A percentile compares a stretch with the other conserved stretches of the same genome.
These are phyloP conservation scores for Heliconius erato DNA, from an alignment of 2,888 invertebrate genomes.

Conservation along the genomic window DNA sequence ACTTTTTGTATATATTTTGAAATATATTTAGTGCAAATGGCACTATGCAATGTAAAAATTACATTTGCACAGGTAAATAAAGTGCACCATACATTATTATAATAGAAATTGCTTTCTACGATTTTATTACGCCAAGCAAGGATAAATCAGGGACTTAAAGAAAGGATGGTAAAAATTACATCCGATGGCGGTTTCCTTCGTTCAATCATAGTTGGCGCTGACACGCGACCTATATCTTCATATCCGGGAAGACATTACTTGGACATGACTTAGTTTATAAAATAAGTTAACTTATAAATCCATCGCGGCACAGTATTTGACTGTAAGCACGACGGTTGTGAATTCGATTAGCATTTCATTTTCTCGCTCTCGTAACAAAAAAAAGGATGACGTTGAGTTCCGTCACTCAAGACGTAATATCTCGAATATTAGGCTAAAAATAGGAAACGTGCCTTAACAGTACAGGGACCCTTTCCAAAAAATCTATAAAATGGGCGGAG, in stretches of 20 bases:
- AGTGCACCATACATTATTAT: neutral
- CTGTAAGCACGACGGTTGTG: neutral
- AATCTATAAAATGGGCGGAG: too few relatives aligned
- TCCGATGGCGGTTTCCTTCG: constrained; percentile 19
- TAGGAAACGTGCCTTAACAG: too few relatives aligned
- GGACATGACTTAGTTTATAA: neutral
- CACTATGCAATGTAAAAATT: too few relatives aligned
- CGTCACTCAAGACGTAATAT: neutral
- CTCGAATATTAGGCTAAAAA: too few relatives aligned
- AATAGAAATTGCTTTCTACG: neutral
- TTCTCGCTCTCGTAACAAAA: too few relatives aligned
- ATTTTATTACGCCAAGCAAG: neutral
- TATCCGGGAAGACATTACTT: constrained; percentile 4
- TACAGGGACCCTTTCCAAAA: too few relatives aligned
- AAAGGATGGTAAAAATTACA: constrained; percentile 33
- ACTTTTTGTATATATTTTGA: too few relatives aligned
- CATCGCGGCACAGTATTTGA: too few relatives aligned
- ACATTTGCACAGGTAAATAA: too few relatives aligned
- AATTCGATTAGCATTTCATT: neutral
- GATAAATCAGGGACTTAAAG: neutral
- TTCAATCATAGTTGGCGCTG: constrained; percentile 25
- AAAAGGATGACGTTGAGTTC: too few relatives aligned
- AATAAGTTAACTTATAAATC: too few relatives aligned
- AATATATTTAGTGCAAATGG: too few relatives aligned
- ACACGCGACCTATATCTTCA: constrained; percentile 23